Evolutionary conservation across 1,140 invertebrate species (phyloP).

Genomic region (Melipona quadrifasciata): DNA sequence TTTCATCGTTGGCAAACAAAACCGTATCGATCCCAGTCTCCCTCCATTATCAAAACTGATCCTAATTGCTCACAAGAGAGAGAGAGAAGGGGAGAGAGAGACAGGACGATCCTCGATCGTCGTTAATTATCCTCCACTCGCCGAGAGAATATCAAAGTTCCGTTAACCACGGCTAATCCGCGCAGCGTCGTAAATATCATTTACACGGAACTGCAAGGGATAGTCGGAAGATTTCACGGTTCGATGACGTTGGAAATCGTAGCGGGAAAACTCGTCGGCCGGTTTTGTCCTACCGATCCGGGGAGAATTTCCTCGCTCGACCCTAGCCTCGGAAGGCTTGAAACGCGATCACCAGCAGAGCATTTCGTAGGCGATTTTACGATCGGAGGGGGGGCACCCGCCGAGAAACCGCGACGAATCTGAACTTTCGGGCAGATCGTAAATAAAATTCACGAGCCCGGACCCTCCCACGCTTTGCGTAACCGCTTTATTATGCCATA

Average conservation of each 20-base stretch:
- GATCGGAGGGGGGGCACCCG: neutral
- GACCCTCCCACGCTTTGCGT: constrained; percentile 60
- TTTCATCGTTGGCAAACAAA: neutral
- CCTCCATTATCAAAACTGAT: neutral
- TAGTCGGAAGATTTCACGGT: constrained; percentile 29
- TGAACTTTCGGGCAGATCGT: constrained; percentile 68
- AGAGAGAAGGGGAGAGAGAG: no score
- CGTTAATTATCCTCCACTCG: constrained; percentile 25
- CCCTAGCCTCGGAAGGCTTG: neutral
- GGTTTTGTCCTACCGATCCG: neutral
- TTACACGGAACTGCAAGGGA: constrained; percentile 6
- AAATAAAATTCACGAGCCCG: constrained; percentile 66
- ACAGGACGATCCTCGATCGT: neutral
- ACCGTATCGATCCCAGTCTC: neutral
- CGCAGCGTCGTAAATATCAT: constrained; percentile 44
- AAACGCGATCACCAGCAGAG: neutral
- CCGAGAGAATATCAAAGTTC: constrained; percentile 14
- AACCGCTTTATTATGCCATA: constrained; percentile 74
- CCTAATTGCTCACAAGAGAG: neutral
- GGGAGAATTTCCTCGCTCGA: neutral
- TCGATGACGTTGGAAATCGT: constrained; percentile 7
- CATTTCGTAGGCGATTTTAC: constrained; percentile 26
- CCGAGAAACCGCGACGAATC: constrained; percentile 65
- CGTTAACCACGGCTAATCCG: constrained; percentile 40
- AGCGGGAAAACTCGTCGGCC: neutral